phyloP scores from a whole-genome alignment of 1,140 invertebrate species.

The Gonatopus flavifemur region DNA sequence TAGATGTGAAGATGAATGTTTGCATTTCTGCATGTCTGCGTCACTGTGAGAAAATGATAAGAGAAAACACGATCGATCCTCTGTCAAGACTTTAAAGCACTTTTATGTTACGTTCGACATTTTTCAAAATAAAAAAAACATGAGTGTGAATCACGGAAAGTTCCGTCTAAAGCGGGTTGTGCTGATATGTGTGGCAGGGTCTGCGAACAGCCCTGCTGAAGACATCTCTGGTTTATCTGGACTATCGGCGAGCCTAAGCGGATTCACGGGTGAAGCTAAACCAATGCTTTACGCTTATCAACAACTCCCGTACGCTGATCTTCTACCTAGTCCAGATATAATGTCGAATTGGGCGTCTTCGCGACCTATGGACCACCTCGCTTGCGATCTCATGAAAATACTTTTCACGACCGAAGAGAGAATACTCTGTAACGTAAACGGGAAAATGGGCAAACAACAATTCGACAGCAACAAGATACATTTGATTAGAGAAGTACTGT shows the following conservation, averaged over 20 bases:
- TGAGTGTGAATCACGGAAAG: constrained; percentile 19
- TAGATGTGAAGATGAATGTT: constrained; percentile 23
- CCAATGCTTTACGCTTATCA: constrained; percentile 50
- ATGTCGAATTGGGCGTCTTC: constrained; percentile 56
- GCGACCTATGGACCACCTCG: constrained; percentile 58
- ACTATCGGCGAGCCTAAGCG: constrained; percentile 39
- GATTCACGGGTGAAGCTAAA: constrained; percentile 45
- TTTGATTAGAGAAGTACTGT: constrained; percentile 54
- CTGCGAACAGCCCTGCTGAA: constrained; percentile 43
- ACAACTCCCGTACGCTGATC: constrained; percentile 56
- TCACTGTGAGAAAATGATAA: no score
- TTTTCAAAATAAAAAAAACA: no score
- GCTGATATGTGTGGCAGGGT: constrained; percentile 46
- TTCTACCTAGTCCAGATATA: constrained; percentile 53
- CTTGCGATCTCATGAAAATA: constrained; percentile 59
- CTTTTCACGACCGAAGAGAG: constrained; percentile 58
- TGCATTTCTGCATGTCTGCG: no score
- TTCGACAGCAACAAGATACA: constrained; percentile 59
- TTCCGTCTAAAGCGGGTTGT: constrained; percentile 37
- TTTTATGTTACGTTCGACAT: neutral
- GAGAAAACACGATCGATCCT: constrained; percentile 23
- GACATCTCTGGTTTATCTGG: constrained; percentile 49
- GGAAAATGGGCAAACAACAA: constrained; percentile 60
- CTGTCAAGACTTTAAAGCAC: constrained; percentile 18
- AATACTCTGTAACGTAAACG: constrained; percentile 59